These are phyloP conservation scores for Sternotherus odoratus DNA, from an alignment of 2,797 vertebrate genomes.

Conservation along the genomic window DNA sequence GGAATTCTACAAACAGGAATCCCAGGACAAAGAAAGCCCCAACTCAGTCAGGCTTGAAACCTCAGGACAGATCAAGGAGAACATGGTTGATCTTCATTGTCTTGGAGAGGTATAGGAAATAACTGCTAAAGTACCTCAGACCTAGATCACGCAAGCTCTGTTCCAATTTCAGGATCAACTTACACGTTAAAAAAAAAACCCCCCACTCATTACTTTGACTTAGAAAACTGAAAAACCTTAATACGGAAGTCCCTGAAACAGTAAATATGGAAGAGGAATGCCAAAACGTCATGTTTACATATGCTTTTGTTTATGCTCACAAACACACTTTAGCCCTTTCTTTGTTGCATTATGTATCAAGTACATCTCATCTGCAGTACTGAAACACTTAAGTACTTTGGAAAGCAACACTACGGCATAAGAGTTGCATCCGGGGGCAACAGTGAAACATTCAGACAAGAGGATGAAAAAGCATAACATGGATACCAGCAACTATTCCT, in stretches of 20 bases:
- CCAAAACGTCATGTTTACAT: background rate
- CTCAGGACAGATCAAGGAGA: background rate
- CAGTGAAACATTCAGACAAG: background rate
- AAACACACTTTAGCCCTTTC: background rate
- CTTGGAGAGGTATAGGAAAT: background rate
- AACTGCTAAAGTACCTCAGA: background rate
- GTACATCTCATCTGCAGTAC: background rate
- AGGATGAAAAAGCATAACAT: background rate
- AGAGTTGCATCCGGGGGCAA: background rate
- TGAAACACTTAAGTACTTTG: background rate
- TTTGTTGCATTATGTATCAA: background rate
- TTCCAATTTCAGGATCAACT: background rate
- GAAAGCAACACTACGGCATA: background rate
- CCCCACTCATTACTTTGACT: background rate
- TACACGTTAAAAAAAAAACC: background rate
- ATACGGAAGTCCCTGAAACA: background rate
- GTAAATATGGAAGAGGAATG: background rate
- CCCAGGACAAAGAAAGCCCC: background rate
- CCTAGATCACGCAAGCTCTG: background rate
- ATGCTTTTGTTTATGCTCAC: background rate
- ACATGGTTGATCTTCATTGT: background rate
- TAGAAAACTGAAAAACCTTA: background rate
- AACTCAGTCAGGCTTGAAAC: background rate
- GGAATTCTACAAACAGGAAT: background rate
- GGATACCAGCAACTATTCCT: background rate